These are phyloP conservation scores for Danaus plexippus DNA, from an alignment of 1,140 invertebrate genomes.

Conservation along the genomic window DNA sequence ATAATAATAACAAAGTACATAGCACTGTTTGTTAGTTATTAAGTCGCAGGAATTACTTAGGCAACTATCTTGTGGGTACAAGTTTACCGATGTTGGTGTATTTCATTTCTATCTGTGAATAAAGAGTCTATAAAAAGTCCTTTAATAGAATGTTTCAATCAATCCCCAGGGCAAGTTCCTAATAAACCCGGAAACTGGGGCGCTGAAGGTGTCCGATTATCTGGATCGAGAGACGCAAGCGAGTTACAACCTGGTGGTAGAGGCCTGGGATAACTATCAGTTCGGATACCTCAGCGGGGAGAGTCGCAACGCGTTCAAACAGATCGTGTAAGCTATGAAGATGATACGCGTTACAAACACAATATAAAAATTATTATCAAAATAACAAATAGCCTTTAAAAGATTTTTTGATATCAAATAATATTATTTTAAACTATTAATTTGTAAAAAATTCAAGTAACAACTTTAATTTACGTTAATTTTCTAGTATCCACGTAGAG, in stretches of 20 bases:
- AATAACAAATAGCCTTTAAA: too few species aligned
- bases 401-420: too few species aligned
- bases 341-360: background rate
- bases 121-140: too few species aligned
- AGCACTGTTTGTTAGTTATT: too few species aligned
- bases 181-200: conserved; percentile 89
- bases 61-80: too few species aligned
- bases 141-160: background rate
- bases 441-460: background rate
- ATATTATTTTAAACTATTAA: too few species aligned
- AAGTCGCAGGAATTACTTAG: too few species aligned
- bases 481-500: conserved; percentile 72
- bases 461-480: conserved; percentile 6
- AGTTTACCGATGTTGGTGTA: too few species aligned
- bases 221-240: conserved; percentile 87
- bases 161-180: conserved; percentile 80
- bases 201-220: conserved; percentile 82
- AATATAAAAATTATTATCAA: too few species aligned
- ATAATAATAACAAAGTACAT: too few species aligned
- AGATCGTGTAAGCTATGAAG: conserved; percentile 79
- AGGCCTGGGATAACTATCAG: conserved; percentile 96
- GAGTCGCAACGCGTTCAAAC: conserved; percentile 92
- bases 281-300: conserved; percentile 92
- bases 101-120: too few species aligned
- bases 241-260: conserved; percentile 86